Percentiles rank a stretch among this genome's conserved stretches.
phyloP scores from a whole-genome alignment of 2,888 invertebrate genomes.

The Thymelicus sylvestris region DNA sequence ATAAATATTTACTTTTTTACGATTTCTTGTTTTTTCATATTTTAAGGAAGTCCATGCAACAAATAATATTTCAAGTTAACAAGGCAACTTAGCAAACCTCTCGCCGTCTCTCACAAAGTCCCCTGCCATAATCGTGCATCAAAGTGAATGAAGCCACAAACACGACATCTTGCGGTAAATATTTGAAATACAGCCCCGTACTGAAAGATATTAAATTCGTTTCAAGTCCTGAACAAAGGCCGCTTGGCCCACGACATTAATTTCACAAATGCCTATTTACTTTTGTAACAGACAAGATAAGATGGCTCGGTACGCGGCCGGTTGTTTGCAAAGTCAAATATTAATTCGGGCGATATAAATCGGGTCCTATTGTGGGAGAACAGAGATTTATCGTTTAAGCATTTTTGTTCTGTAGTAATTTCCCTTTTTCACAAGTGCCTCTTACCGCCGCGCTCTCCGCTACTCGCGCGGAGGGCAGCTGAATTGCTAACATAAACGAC shows the following conservation, averaged over 20 bases:
- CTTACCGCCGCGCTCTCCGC: constrained; percentile 12
- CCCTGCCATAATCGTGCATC: background rate
- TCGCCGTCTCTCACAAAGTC: background rate
- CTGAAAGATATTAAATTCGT: constrained; percentile 38
- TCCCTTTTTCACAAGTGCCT: constrained; percentile 4
- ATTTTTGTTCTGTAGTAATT: constrained; percentile 5
- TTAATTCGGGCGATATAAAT: constrained; percentile 20
- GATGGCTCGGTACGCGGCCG: constrained; percentile 7
- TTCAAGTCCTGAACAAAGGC: constrained; percentile 17
- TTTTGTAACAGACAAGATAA: constrained; percentile 20
- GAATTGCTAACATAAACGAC: constrained; percentile 27
- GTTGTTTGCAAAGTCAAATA: constrained; percentile 23
- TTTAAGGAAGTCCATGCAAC: too few relatives aligned
- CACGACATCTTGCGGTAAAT: constrained; percentile 26
- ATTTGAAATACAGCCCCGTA: constrained; percentile 30
- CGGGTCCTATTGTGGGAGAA: constrained; percentile 4
- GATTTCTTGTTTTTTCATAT: too few relatives aligned
- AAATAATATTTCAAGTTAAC: background rate
- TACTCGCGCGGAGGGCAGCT: constrained; percentile 3
- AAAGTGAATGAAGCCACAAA: constrained; percentile 10
- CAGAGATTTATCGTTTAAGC: constrained; percentile 9
- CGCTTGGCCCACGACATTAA: constrained; percentile 24
- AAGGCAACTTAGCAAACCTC: background rate
- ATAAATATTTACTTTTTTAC: too few relatives aligned
- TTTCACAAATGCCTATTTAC: constrained; percentile 23